Base-by-base conservation (phyloP, 2,888 invertebrate species). In the Lysandra coridon region DNA sequence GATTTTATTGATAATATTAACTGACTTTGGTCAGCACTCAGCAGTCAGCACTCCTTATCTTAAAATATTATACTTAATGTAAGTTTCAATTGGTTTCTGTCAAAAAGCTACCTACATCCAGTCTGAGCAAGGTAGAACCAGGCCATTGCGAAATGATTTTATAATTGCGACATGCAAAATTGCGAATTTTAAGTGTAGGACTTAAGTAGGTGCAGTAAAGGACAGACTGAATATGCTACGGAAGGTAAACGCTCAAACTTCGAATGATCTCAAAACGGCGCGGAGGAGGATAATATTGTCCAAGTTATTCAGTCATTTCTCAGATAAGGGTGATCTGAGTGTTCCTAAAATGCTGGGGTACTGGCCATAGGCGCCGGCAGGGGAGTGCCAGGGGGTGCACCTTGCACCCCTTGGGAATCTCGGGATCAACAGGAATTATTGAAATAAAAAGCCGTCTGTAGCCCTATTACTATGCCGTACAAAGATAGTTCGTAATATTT, bases 81-180 rank as follows among this genome's bases (percentile, higher is more conserved):
- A 69, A 69, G 33, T 69, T 33, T 14, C 17, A 69, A 69, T 69
- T 14, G 23, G 33, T 14, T 69, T 69, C 23, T 69, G 69, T 69
- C 69, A 69, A 69, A 69, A 69, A 69, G 69, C 69, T 37, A 69
- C 69, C 69, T 69, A 69, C 69, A 14, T 69, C 33, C 69, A 69
- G 33, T 33, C 37, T 69, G 69, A 14, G 30, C 64, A 64, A 30
- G 64, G 33, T 14, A 17, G 33, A 14, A 69, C 69, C 30, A 30
- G 33, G 33, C 69, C 33, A 69, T 69, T 69, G 33, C 69, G 69
- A 69, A 69, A 69, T 37, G 69, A 37, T 37, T 69, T 33, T 69
- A 37, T 37, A 14, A 69, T 69, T 69, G 64, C 64, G 12, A 64
- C 64, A 64, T 64, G 64, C 64, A 12, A 64, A 30, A n/a, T 64